A percentile compares a stretch with the other conserved stretches of the same genome.
phyloP scores from a whole-genome alignment of 2,797 vertebrate genomes.

The Arctocebus calabarensis region DNA sequence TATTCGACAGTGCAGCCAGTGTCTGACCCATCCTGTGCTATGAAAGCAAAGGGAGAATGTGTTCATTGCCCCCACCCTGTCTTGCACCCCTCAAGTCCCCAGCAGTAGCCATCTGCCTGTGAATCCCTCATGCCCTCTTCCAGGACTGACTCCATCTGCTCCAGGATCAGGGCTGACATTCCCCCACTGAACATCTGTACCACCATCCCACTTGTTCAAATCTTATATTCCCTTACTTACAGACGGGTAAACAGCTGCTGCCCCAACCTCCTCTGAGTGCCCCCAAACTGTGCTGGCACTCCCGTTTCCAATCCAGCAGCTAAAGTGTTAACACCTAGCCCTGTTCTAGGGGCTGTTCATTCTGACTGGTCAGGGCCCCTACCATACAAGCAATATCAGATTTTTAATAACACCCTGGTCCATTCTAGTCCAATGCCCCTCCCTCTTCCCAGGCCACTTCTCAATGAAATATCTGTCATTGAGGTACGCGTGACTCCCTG shows the following conservation, averaged over 20 bases:
- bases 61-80: neutral
- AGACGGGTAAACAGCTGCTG: conserved; percentile 1
- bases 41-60: conserved; percentile 32
- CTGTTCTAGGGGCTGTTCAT: neutral
- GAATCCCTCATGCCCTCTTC: neutral
- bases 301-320: neutral
- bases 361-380: neutral
- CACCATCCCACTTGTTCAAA: neutral
- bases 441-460: neutral
- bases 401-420: neutral
- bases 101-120: neutral
- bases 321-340: conserved; percentile 19
- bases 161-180: conserved; percentile 18
- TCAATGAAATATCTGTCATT: conserved; percentile 37
- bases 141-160: conserved; percentile 13
- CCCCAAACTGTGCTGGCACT: neutral
- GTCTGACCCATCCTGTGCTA: neutral
- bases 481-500: neutral
- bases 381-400: neutral
- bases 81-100: neutral
- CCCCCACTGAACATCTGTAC: neutral
- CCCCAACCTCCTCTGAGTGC: neutral
- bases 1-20: neutral
- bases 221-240: conserved; percentile 18
- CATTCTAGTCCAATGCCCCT: neutral